phyloP scores from a whole-genome alignment of 2,797 vertebrate species.

The Bradypus variegatus region DNA sequence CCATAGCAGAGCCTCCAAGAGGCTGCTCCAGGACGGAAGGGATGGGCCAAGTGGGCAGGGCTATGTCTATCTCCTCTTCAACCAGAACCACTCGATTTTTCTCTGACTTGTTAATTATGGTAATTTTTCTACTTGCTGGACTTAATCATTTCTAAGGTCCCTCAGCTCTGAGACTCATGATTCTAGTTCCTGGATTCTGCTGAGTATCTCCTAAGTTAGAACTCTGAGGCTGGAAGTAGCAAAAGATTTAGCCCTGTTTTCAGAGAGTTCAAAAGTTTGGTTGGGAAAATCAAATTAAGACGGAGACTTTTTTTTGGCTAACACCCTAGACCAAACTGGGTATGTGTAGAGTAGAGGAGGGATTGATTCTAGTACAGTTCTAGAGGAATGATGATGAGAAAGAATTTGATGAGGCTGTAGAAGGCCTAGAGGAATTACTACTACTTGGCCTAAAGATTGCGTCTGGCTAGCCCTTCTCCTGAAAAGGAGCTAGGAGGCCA shows the following conservation, averaged over 20 bases:
- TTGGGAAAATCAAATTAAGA: constrained; percentile 23
- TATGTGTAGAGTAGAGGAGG: background rate
- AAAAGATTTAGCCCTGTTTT: background rate
- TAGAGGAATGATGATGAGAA: background rate
- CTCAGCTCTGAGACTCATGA: constrained; percentile 26
- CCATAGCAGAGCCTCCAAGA: background rate
- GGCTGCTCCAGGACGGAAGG: background rate
- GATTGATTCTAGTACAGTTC: background rate
- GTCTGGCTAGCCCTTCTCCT: background rate
- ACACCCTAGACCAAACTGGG: background rate
- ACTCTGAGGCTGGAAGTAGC: background rate
- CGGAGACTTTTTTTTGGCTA: background rate
- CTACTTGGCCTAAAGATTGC: background rate
- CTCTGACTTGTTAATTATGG: constrained; percentile 36
- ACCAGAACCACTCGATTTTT: background rate
- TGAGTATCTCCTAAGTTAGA: background rate
- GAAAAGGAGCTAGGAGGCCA: constrained; percentile 7
- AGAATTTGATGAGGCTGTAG: background rate
- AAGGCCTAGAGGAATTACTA: background rate
- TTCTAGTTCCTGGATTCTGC: constrained; percentile 35
- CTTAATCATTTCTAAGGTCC: constrained; percentile 14
- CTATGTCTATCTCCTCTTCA: background rate
- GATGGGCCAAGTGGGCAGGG: background rate
- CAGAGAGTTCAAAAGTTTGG: constrained; percentile 19
- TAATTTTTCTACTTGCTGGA: constrained; percentile 20